Evolutionary conservation across 2,113 vertebrate species (phyloP), one percentile per base, ranked within the genome.

Genomic region (Nyctibius bracteatus): DNA sequence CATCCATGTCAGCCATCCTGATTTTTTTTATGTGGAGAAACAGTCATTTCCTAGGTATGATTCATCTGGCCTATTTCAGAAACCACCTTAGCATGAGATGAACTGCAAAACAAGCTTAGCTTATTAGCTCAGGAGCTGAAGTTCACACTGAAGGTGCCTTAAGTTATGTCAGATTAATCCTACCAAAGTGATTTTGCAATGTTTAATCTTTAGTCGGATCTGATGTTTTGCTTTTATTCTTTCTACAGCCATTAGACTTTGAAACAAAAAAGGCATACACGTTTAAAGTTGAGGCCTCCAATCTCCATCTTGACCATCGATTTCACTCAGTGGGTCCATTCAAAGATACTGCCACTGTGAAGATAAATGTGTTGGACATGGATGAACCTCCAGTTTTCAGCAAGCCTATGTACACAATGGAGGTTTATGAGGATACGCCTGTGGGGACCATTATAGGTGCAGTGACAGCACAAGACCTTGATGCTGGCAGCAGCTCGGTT

Each of bases 251-350:
- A 1, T 87, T 99, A 96, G 99, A 99, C 95, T 99, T 99, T 68
- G 99, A 99, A 98, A 99, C 98, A 2, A 99, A 99, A 98, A 99
- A 99, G 88, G 98, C 99, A 1, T 99, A 99, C 59, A 99, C 99
- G 66, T 99, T 99, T 80, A 99, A 99, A 97, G 99, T 99, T 0
- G 99, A 99, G 79, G 99, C 99, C 39, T 98, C 99, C 79, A 99
- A 99, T 68, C 96, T 98, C 17, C 99, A 99, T 92, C 98, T 99
- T 62, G 99, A 99, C 94, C 98, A 99, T 44, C 98, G 99, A 4
- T 99, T 99, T 92, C 99, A 99, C 89, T 98, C 98, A 4, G 98
- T 98, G 24, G 99, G 99, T 47, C 99, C 99, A 12, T 99, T 99
- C 96, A 99, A 99, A 97, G 99, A 99, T 94, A 99, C 99, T 3